Conservation (phyloP, 1,140 invertebrate genomes). For the Dermatophagoides farinae region DNA sequence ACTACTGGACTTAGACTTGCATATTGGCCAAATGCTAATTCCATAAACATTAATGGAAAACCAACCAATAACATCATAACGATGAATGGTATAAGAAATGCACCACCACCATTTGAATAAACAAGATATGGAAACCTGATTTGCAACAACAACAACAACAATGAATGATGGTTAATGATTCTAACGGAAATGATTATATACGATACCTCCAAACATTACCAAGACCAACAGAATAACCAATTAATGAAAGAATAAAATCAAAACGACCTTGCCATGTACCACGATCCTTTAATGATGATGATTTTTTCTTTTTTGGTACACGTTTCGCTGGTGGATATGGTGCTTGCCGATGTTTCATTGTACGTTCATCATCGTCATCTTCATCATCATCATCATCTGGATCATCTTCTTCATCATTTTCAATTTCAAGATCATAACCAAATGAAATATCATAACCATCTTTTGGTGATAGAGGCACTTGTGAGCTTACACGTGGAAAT, state of each 20-base stretch:
- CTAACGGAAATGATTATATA: background rate
- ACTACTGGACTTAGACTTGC: constrained; percentile 15
- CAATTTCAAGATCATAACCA: constrained; percentile 11
- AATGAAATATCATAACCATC: background rate
- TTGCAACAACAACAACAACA: background rate
- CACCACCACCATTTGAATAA: constrained; percentile 50
- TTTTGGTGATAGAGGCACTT: constrained; percentile 21
- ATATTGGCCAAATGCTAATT: constrained; percentile 18
- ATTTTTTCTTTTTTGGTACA: background rate
- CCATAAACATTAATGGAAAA: constrained; percentile 17
- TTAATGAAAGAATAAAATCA: constrained; percentile 32
- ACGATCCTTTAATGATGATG: constrained; percentile 30
- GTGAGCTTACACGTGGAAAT: constrained; percentile 19
- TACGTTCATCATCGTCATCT: background rate
- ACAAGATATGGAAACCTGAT: constrained; percentile 22
- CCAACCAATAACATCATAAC: constrained; percentile 18
- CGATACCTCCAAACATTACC: constrained; percentile 50
- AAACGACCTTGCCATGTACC: constrained; percentile 35
- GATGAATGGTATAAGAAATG: constrained; percentile 20
- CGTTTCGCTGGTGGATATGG: background rate
- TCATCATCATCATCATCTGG: constrained; percentile 16
- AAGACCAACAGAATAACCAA: constrained; percentile 51
- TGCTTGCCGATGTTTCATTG: background rate
- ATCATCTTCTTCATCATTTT: background rate
- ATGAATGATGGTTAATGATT: background rate